Percentiles rank a stretch among this genome's conserved stretches.
These are phyloP conservation scores for Mionectes macconnelli DNA, from an alignment of 2,113 vertebrate genomes.

Conservation along the genomic window DNA sequence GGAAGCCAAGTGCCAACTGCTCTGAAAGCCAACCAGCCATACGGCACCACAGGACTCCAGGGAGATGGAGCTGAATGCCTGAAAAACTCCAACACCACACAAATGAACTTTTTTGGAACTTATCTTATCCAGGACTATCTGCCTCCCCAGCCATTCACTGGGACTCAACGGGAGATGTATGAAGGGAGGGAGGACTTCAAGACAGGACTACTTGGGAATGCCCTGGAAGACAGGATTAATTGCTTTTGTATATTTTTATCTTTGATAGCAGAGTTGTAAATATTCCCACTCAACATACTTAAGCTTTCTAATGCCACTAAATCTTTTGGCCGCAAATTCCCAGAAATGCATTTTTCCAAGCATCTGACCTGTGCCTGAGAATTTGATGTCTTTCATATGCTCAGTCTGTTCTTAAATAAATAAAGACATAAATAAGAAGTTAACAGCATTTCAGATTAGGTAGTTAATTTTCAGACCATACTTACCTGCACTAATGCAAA, in stretches of 20 bases:
- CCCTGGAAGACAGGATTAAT: neutral
- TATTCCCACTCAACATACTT: neutral
- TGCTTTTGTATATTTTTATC: neutral
- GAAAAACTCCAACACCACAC: neutral
- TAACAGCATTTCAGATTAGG: neutral
- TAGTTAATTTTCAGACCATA: neutral
- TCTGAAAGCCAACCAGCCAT: neutral
- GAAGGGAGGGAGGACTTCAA: neutral
- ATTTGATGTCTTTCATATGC: neutral
- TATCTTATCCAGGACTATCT: neutral
- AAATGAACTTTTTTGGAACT: neutral
- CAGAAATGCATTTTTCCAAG: neutral
- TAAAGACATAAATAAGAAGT: neutral
- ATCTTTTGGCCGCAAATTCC: neutral
- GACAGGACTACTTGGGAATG: neutral
- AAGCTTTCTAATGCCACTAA: neutral
- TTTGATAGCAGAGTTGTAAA: neutral
- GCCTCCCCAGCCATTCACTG: neutral
- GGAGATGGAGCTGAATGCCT: fast-evolving
- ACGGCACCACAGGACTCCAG: fast-evolving
- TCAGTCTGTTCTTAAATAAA: neutral
- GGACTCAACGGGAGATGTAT: neutral
- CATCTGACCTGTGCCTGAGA: neutral
- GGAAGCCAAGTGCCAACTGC: neutral
- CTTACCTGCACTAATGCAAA: neutral